phyloP scores from a whole-genome alignment of 2,113 vertebrate genomes.

The Brienomyrus brachyistius region DNA sequence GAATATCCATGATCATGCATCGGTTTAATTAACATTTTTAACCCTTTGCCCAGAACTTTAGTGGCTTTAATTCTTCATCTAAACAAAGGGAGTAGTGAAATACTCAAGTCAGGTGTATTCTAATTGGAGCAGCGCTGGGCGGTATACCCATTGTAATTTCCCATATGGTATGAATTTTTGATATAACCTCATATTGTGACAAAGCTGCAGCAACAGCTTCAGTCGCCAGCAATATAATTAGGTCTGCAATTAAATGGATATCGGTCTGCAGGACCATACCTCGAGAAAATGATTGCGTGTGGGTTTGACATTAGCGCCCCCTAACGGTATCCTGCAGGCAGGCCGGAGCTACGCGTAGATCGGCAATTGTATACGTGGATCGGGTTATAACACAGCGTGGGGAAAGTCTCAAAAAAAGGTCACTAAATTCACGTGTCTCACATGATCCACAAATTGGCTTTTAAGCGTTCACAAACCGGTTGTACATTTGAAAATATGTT shows the following conservation, averaged over 20 bases:
- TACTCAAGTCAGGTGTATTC: background rate
- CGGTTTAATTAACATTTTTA: background rate
- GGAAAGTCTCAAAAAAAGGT: background rate
- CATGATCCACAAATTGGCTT: background rate
- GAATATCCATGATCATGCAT: background rate
- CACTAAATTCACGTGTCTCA: background rate
- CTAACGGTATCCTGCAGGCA: background rate
- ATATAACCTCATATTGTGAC: background rate
- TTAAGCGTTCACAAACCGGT: background rate
- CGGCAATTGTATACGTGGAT: background rate
- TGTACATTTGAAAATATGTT: background rate
- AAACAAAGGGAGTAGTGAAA: background rate
- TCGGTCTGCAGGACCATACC: background rate
- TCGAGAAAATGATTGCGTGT: background rate
- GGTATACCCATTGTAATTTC: background rate
- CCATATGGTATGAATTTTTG: background rate
- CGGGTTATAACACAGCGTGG: background rate
- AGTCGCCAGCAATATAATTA: background rate
- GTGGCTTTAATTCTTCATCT: background rate
- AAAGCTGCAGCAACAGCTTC: background rate
- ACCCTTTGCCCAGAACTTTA: background rate
- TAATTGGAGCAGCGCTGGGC: background rate
- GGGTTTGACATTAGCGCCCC: background rate
- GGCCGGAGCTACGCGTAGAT: background rate
- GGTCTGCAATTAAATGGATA: background rate